Evolutionary conservation across 2,888 invertebrate genomes (phyloP).

Genomic region (Nineta flava): DNA sequence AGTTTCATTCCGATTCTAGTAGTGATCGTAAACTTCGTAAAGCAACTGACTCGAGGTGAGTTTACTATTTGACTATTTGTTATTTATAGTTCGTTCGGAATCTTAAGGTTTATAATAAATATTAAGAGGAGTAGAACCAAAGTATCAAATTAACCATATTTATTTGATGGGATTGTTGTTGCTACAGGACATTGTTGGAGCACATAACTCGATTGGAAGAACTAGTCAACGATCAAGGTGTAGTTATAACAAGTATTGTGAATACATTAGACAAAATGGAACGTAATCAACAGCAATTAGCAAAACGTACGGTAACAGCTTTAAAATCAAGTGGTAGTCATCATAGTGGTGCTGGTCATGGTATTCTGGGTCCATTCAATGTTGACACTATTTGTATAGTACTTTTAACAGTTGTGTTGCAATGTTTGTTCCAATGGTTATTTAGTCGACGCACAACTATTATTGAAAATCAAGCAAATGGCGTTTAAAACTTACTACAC

Average conservation of each 20-base stretch:
- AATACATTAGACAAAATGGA: neutral
- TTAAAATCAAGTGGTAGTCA: neutral
- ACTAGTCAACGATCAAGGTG: neutral
- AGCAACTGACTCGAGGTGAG: neutral
- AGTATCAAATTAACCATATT: no score
- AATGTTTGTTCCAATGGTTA: slow-evolving; percentile 2
- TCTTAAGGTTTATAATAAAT: no score
- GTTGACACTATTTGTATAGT: neutral
- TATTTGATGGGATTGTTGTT: no score
- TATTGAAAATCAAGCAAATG: no score
- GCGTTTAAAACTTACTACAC: no score
- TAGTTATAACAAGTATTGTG: neutral
- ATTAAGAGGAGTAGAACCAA: no score
- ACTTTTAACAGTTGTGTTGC: neutral
- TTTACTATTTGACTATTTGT: no score
- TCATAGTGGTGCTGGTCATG: no score
- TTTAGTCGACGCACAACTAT: neutral
- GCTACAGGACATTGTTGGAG: neutral
- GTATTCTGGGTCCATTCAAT: neutral
- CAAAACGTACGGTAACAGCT: neutral
- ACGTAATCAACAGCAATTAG: neutral
- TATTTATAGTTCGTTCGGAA: no score
- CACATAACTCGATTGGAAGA: neutral
- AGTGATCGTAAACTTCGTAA: neutral
- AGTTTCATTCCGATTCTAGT: slow-evolving; percentile 1